Conservation (phyloP, 2,113 vertebrate species). For the Oryzias woworae region DNA sequence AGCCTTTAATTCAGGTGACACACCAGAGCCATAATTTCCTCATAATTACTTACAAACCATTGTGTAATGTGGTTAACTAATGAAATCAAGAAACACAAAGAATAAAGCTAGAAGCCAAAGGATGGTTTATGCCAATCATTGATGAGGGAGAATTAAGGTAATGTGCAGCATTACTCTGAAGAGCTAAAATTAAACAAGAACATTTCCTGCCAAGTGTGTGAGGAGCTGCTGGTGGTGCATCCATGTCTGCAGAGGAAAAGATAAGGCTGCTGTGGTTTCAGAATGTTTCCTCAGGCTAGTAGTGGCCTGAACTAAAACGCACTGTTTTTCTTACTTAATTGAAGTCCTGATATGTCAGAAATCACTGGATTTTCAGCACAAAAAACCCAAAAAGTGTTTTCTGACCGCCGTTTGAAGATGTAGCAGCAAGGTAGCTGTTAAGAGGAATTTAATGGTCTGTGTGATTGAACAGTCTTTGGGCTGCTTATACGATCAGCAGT, state of each 20-base stretch:
- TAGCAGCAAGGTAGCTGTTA: conserved; percentile 10
- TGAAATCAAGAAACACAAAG: conserved; percentile 53
- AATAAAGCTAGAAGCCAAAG: conserved; percentile 22
- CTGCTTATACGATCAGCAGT: conserved; percentile 38
- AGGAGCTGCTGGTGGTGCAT: conserved; percentile 51
- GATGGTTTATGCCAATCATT: conserved; percentile 52
- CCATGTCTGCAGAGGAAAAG: conserved; percentile 65
- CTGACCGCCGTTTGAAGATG: conserved; percentile 47
- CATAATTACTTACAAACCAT: conserved; percentile 51
- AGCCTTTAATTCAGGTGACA: conserved; percentile 41
- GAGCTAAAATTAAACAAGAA: conserved; percentile 67
- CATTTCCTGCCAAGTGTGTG: conserved; percentile 54
- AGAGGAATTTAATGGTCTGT: conserved; percentile 35
- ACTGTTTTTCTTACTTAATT: conserved; percentile 43
- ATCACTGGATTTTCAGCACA: too few species aligned
- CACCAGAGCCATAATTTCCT: conserved; percentile 40
- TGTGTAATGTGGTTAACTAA: conserved; percentile 42
- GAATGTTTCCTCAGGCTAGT: conserved; percentile 50
- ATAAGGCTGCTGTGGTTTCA: conserved; percentile 68
- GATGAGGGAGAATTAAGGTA: conserved; percentile 53
- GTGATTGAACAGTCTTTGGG: conserved; percentile 22
- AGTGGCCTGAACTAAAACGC: conserved; percentile 38
- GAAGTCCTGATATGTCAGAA: conserved; percentile 47
- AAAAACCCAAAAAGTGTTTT: conserved; percentile 47
- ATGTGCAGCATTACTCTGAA: conserved; percentile 49